phyloP scores from a whole-genome alignment of 2,888 invertebrate species.

The Hirtodrosophila histrioides region DNA sequence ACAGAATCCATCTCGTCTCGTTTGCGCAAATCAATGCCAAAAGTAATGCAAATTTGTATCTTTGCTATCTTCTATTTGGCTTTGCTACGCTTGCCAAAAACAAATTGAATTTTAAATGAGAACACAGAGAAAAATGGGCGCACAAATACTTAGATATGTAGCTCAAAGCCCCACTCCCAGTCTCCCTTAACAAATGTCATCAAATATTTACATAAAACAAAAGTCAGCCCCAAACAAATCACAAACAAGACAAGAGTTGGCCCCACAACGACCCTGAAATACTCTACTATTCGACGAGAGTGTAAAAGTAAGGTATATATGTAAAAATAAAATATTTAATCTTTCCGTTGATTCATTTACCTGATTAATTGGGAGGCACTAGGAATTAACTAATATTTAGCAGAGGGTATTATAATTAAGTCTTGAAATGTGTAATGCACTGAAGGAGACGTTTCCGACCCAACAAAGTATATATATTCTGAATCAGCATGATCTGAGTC shows the following conservation, averaged over 20 bases:
- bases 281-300: too few species aligned
- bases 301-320: too few species aligned
- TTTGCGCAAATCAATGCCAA: conserved; percentile 53
- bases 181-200: conserved; percentile 45
- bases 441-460: too few species aligned
- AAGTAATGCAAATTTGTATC: conserved; percentile 58
- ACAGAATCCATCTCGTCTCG: conserved; percentile 1
- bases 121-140: conserved; percentile 7
- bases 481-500: too few species aligned
- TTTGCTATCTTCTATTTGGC: conserved; percentile 16
- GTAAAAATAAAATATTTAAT: too few species aligned
- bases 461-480: too few species aligned
- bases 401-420: too few species aligned
- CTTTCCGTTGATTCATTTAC: too few species aligned
- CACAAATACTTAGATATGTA: conserved; percentile 18
- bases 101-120: conserved; percentile 74
- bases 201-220: conserved; percentile 60
- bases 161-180: conserved; percentile 3
- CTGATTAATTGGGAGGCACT: too few species aligned
- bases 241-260: conserved; percentile 12
- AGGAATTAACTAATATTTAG: too few species aligned
- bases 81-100: conserved; percentile 46
- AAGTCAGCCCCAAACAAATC: conserved; percentile 39
- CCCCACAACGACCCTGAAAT: too few species aligned
- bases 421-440: too few species aligned